Conservation (phyloP, 2,888 invertebrate genomes). For the Anoplius nigerrimus region DNA sequence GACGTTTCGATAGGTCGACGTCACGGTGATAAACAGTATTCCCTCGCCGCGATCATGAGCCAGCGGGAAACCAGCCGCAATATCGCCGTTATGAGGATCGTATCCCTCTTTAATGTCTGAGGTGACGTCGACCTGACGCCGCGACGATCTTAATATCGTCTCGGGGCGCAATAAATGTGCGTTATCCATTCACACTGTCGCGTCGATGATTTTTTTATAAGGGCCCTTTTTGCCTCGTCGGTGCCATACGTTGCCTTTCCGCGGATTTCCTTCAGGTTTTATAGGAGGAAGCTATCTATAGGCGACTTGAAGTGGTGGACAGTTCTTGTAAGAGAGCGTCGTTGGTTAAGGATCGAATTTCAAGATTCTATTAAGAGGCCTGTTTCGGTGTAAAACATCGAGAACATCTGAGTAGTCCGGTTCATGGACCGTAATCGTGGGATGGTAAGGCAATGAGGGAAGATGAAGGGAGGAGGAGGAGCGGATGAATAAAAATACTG, state of each 20-base stretch:
- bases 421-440: too few relatives aligned
- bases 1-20: slow-evolving; percentile 13
- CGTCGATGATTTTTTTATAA: too few relatives aligned
- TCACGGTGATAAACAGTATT: slow-evolving; percentile 36
- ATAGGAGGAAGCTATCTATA: too few relatives aligned
- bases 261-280: too few relatives aligned
- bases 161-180: not conserved
- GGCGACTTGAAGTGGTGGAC: too few relatives aligned
- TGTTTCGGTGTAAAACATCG: not conserved
- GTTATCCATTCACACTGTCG: not conserved
- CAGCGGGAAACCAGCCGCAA: slow-evolving; percentile 28
- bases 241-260: too few relatives aligned
- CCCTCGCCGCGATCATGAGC: slow-evolving; percentile 23
- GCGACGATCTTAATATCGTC: slow-evolving; percentile 9
- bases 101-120: slow-evolving; percentile 41
- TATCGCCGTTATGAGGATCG: slow-evolving; percentile 46
- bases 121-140: slow-evolving; percentile 1
- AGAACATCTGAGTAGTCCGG: too few relatives aligned
- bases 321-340: too few relatives aligned
- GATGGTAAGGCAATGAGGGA: too few relatives aligned
- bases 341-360: not conserved
- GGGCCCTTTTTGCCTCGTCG: too few relatives aligned
- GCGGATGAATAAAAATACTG: too few relatives aligned
- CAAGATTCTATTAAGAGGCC: not conserved
- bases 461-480: too few relatives aligned